Percentiles rank a stretch among this genome's conserved stretches.
Conservation (phyloP, 2,797 vertebrate genomes). For the Hephaestus fuliginosus region DNA sequence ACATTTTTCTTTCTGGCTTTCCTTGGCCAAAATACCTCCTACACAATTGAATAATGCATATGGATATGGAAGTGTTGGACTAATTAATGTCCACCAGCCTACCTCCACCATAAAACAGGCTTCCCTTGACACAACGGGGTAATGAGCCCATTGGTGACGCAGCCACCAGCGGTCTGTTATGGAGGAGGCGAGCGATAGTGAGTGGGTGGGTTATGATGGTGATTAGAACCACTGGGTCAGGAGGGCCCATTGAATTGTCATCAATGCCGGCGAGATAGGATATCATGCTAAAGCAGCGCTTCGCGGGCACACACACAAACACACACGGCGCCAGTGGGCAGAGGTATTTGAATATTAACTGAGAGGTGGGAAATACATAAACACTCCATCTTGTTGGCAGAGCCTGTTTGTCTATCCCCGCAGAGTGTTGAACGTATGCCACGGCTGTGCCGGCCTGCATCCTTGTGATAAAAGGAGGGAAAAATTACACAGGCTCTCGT, state of each 20-base stretch:
- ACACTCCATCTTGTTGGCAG: slow-evolving; percentile 80
- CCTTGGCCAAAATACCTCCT: slow-evolving; percentile 77
- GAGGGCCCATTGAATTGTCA: slow-evolving; percentile 67
- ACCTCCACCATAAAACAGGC: slow-evolving; percentile 66
- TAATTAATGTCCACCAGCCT: slow-evolving; percentile 82
- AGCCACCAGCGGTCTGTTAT: slow-evolving; percentile 41
- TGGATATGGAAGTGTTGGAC: slow-evolving; percentile 75
- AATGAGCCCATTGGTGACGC: slow-evolving; percentile 64
- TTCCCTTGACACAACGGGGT: slow-evolving; percentile 58
- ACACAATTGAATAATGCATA: slow-evolving; percentile 84
- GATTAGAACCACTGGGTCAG: slow-evolving; percentile 74
- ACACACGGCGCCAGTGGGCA: slow-evolving; percentile 50
- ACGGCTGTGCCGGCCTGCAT: slow-evolving; percentile 79
- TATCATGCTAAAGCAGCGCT: slow-evolving; percentile 51
- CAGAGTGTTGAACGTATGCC: slow-evolving; percentile 75
- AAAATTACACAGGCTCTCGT: slow-evolving; percentile 69
- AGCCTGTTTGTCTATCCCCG: slow-evolving; percentile 71
- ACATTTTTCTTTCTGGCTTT: slow-evolving; percentile 57
- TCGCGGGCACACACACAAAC: slow-evolving; percentile 10
- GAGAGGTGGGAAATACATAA: slow-evolving; percentile 70
- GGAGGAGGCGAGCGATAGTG: slow-evolving; percentile 56
- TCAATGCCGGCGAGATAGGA: slow-evolving; percentile 60
- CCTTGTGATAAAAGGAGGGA: slow-evolving; percentile 83
- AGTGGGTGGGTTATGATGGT: slow-evolving; percentile 72
- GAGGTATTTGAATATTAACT: slow-evolving; percentile 77